Evolutionary conservation across 2,113 vertebrate species (phyloP).

Genomic region (Pseudorasbora parva): DNA sequence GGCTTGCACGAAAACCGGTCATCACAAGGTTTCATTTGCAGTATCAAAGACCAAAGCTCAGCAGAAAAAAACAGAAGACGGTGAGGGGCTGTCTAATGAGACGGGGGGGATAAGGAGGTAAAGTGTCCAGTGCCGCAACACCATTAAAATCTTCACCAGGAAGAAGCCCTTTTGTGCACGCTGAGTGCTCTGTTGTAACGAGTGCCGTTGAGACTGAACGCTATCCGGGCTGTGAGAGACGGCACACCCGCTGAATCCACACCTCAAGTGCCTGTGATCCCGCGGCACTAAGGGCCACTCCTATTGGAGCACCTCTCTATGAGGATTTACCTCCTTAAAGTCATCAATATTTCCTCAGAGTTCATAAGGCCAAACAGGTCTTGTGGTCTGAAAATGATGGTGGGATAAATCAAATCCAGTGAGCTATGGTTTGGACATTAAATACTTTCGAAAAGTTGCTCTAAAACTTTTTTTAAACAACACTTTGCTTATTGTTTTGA

Average conservation of each 20-base stretch:
- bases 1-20: constrained; percentile 2
- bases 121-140: constrained; percentile 60
- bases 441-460: neutral
- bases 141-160: constrained; percentile 67
- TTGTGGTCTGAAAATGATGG: neutral
- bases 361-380: constrained; percentile 21
- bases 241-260: constrained; percentile 55
- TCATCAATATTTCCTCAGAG: constrained; percentile 39
- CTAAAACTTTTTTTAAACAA: neutral
- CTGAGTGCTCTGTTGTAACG: constrained; percentile 71
- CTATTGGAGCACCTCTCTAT: constrained; percentile 46
- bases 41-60: constrained; percentile 33
- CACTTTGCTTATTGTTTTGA: neutral
- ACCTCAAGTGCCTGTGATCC: constrained; percentile 58
- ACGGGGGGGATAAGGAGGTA: constrained; percentile 60
- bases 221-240: constrained; percentile 62
- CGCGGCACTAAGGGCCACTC: constrained; percentile 54
- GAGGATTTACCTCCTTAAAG: constrained; percentile 50
- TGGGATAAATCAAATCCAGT: neutral
- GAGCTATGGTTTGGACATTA: neutral
- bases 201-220: constrained; percentile 64
- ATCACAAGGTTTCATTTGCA: constrained; percentile 37
- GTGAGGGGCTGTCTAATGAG: constrained; percentile 51
- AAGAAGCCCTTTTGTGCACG: constrained; percentile 66
- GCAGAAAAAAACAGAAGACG: constrained; percentile 39